Evolutionary conservation across 2,113 vertebrate species (phyloP), one percentile per base, ranked within the genome.

Genomic region (Taurulus bubalis): DNA sequence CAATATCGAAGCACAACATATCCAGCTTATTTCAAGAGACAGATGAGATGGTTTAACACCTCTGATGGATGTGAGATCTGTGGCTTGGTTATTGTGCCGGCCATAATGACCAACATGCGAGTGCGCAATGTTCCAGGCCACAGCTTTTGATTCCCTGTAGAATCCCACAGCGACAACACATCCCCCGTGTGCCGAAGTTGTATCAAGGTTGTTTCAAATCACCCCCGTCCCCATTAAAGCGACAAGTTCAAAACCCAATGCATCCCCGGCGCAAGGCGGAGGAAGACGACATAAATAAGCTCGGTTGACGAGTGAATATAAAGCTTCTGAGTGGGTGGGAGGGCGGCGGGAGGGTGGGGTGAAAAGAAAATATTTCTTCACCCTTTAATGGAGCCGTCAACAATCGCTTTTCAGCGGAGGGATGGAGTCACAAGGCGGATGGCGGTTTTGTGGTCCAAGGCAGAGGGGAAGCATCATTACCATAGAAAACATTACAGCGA

Each of bases 381-480:
- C 76, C 71, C 65, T 76, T 87, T 93, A 94, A 95, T 93, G 90
- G 89, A 89, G 81, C 84, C 77, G 78, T 92, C 92, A 93, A 90
- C 88, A 91, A 91, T 92, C 86, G 89, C 90, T 93, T 90, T 86
- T 77, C 72, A 58, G 85, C n/a, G 26, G 65, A 79, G 76, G 79
- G 71, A 89, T 60, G 85, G 86, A 81, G 84, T 86, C 82, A 82
- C 64, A 22, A 65, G 82, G 91, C 70, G 70, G 74, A 81, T 45
- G 83, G 83, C 76, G 77, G 86, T 89, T 88, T 82, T 85, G 87
- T 83, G 89, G 91, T 80, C 81, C 16, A 49, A 86, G 79, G 87
- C 84, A 82, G 85, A 92, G 85, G 84, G 86, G 87, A 85, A 86
- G 87, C 91, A 84, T 93, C 86, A 94, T 95, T 94, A 94, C 79